phyloP scores from a whole-genome alignment of 2,888 invertebrate genomes.

The Ornithoptera priamus region DNA sequence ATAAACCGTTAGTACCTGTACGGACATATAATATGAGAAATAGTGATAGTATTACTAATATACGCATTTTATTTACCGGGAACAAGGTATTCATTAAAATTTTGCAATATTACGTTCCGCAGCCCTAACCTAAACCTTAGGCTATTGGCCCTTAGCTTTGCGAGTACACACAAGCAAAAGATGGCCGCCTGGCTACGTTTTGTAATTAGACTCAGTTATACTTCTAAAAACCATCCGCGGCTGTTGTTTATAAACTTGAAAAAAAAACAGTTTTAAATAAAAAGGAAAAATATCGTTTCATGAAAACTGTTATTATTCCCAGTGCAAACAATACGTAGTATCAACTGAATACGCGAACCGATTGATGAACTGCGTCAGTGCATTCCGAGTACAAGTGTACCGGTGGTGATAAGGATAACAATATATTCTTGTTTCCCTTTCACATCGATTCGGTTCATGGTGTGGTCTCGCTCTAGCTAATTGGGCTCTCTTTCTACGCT shows the following conservation, averaged over 20 bases:
- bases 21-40: too few relatives aligned
- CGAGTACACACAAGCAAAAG: neutral
- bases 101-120: too few relatives aligned
- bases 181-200: neutral
- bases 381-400: constrained; percentile 65
- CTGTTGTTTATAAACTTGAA: neutral
- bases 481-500: constrained; percentile 21
- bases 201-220: neutral
- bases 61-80: too few relatives aligned
- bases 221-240: neutral
- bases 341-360: constrained; percentile 22
- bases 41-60: too few relatives aligned
- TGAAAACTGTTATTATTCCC: constrained; percentile 18
- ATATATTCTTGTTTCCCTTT: constrained; percentile 27
- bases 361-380: constrained; percentile 46
- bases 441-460: constrained; percentile 34
- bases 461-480: constrained; percentile 13
- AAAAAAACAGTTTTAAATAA: neutral
- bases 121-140: too few relatives aligned
- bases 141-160: neutral
- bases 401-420: constrained; percentile 48
- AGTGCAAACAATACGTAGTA: constrained; percentile 25
- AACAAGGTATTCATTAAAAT: too few relatives aligned
- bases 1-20: too few relatives aligned
- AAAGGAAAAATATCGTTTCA: constrained; percentile 4